Evolutionary conservation across 1,140 invertebrate genomes (phyloP), one percentile per base, ranked within the genome.

Genomic region (Pogonomyrmex barbatus): DNA sequence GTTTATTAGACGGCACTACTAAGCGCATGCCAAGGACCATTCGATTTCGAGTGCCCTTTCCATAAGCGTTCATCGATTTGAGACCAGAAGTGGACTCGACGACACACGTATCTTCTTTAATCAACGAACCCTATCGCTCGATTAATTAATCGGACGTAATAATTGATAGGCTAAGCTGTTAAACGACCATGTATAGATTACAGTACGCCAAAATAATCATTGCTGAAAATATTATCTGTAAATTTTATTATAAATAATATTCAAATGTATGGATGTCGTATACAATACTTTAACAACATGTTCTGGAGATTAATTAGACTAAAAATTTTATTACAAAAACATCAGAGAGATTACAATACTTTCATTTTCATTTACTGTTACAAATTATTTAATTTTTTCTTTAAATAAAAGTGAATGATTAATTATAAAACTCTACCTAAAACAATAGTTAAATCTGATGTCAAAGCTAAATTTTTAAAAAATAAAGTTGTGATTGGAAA

Each of bases 1-100:
- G 89, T 93, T 93, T 93, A 92, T 93, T 92, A 89, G 87, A 85
- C 90, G 81, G 90, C 78, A 36, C 85, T 85, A 91, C 91, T 91
- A 86, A 91, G 89, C 91, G 84, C 85, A 68, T 87, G 91, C 78
- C 77, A 50, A 73, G 50, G 68, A 36, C 68, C 68, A 58, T 60
- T 76, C 56, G 54, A 67, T 17, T 71, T 91, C 84, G 81, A 91
- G 91, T 85, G 50, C 47, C 79, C 56, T 56, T 33, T 67, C 42
- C 70, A 45, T 77, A 76, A 67, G n/a, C 70, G 81, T 84, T 84
- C 60, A 68, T 45, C 84, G 81, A 90, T 87, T 88, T 81, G 14
- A 63, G 58, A 54, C 63, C 56, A 77, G 86, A 77, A 88, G 84
- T 85, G 47, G 39, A 24, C 85, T 91, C 76, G 68, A 50, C 47